These are phyloP conservation scores for Bucco capensis DNA, from an alignment of 2,113 vertebrate genomes.

Conservation along the genomic window DNA sequence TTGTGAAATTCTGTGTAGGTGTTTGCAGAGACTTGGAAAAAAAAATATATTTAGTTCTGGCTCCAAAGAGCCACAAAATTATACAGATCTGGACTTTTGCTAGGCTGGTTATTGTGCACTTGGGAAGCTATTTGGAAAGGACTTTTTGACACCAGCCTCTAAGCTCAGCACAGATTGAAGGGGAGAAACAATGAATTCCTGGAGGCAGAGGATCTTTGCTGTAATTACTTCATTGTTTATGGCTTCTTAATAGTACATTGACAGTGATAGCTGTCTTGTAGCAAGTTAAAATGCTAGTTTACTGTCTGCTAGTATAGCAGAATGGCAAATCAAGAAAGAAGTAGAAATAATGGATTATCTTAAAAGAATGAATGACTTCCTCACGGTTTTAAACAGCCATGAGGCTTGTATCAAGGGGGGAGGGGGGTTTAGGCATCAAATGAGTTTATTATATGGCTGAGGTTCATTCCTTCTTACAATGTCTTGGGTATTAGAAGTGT, in stretches of 20 bases:
- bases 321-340: background rate
- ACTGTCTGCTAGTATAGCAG: background rate
- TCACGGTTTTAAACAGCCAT: background rate
- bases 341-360: background rate
- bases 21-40: background rate
- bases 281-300: background rate
- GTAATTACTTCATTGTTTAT: background rate
- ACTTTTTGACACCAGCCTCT: background rate
- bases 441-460: background rate
- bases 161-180: background rate
- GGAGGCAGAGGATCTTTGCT: background rate
- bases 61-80: background rate
- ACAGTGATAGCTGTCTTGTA: background rate
- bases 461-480: background rate
- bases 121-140: background rate
- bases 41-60: constrained; percentile 28
- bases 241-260: background rate
- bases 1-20: background rate
- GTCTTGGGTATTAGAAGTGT: background rate
- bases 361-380: background rate
- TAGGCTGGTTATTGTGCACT: background rate
- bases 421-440: background rate
- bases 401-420: background rate
- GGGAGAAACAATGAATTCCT: background rate
- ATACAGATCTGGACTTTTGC: background rate